Percentiles rank a stretch among this genome's conserved stretches.
phyloP scores from a whole-genome alignment of 2,888 invertebrate species.

The Congeria kusceri region DNA sequence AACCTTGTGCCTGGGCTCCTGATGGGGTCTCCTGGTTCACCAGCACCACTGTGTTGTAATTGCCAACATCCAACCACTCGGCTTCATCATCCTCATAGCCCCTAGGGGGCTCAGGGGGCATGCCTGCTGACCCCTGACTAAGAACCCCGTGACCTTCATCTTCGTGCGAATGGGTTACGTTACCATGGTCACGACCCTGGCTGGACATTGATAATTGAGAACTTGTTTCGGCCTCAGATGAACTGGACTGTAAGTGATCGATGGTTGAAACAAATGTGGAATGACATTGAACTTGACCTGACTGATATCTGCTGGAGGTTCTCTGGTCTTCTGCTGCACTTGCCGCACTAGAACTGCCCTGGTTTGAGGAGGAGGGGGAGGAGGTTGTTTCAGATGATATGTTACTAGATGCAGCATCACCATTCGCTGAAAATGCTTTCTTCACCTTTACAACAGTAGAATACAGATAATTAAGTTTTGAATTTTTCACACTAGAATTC shows the following conservation, averaged over 20 bases:
- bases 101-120: conserved; percentile 61
- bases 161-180: neutral
- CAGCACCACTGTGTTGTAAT: conserved; percentile 47
- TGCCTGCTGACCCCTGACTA: neutral
- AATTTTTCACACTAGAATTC: neutral
- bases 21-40: neutral
- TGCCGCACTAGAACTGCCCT: neutral
- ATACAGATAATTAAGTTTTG: conserved; percentile 56
- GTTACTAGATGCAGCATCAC: neutral
- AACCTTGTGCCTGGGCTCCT: neutral
- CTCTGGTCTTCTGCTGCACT: neutral
- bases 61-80: conserved; percentile 40
- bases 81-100: conserved; percentile 49
- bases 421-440: conserved; percentile 12
- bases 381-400: neutral
- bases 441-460: conserved; percentile 66
- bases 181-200: too few relatives aligned
- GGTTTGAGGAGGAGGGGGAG: neutral
- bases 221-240: too few relatives aligned
- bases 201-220: too few relatives aligned
- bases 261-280: too few relatives aligned
- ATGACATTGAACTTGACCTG: too few relatives aligned
- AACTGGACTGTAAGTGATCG: too few relatives aligned
- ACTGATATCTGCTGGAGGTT: too few relatives aligned
- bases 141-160: neutral